These are phyloP conservation scores for Darevskia nairensis DNA, from an alignment of 2,797 vertebrate genomes.

Conservation along the genomic window DNA sequence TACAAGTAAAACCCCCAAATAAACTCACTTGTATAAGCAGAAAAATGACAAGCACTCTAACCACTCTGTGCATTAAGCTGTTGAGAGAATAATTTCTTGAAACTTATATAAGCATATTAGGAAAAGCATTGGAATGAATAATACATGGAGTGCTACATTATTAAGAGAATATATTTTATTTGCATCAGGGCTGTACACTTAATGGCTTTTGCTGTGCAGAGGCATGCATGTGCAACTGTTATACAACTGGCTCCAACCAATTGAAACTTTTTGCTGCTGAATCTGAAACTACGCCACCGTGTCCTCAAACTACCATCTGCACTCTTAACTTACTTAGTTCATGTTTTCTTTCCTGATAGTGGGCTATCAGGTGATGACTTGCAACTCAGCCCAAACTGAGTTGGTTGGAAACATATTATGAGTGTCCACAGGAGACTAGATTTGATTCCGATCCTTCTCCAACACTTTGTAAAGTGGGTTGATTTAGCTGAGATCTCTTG, in stretches of 20 bases:
- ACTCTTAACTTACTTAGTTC: background rate
- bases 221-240: constrained; percentile 10
- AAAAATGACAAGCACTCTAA: constrained; percentile 29
- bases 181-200: constrained; percentile 26
- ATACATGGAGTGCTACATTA: constrained; percentile 10
- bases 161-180: constrained; percentile 50
- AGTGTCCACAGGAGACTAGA: no score
- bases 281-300: constrained; percentile 8
- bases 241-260: background rate
- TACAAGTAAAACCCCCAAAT: constrained; percentile 35
- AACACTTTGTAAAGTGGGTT: no score
- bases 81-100: constrained; percentile 53
- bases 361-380: background rate
- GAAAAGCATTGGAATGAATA: constrained; percentile 49
- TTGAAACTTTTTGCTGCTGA: background rate
- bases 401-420: background rate
- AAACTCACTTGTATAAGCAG: constrained; percentile 45
- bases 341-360: background rate
- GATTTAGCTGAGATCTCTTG: no score
- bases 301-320: constrained; percentile 7
- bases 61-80: constrained; percentile 30
- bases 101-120: constrained; percentile 18
- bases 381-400: background rate
- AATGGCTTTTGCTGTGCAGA: constrained; percentile 5
- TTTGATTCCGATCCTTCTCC: no score